A percentile compares a stretch with the other conserved stretches of the same genome.
phyloP scores from a whole-genome alignment of 2,113 vertebrate genomes.

The Gorilla gorilla region DNA sequence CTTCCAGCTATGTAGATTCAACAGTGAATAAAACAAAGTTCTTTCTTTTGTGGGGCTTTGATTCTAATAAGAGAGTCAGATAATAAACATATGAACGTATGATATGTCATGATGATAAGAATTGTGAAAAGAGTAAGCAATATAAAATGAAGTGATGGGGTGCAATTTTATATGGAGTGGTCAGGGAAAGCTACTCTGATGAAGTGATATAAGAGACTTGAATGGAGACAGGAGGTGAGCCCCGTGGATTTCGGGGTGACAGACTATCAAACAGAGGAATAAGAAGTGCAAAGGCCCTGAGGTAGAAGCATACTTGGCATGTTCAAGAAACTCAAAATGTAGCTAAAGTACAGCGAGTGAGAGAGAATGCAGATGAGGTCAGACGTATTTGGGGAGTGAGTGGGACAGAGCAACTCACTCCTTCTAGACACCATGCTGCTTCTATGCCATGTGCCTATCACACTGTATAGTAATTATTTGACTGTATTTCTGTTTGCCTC shows the following conservation, averaged over 20 bases:
- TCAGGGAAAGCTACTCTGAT: background rate
- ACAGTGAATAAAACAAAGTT: background rate
- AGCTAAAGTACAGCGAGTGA: background rate
- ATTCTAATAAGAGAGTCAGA: background rate
- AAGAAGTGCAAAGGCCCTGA: background rate
- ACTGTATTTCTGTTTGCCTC: background rate
- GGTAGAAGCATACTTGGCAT: background rate
- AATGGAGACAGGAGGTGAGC: background rate
- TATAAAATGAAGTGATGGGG: background rate
- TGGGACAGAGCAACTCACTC: background rate
- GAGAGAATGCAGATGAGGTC: background rate
- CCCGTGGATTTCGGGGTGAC: background rate
- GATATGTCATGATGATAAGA: background rate
- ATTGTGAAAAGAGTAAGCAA: background rate
- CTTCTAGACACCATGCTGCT: background rate
- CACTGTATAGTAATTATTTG: background rate
- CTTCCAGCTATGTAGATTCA: background rate
- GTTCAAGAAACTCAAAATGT: background rate
- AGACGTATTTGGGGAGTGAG: background rate
- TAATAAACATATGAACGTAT: background rate
- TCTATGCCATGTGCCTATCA: background rate
- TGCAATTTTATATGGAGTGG: background rate
- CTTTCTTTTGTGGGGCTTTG: background rate
- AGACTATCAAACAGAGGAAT: background rate
- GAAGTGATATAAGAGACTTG: background rate